Conservation (phyloP, 2,888 invertebrate genomes). For the Machimus rusticus region DNA sequence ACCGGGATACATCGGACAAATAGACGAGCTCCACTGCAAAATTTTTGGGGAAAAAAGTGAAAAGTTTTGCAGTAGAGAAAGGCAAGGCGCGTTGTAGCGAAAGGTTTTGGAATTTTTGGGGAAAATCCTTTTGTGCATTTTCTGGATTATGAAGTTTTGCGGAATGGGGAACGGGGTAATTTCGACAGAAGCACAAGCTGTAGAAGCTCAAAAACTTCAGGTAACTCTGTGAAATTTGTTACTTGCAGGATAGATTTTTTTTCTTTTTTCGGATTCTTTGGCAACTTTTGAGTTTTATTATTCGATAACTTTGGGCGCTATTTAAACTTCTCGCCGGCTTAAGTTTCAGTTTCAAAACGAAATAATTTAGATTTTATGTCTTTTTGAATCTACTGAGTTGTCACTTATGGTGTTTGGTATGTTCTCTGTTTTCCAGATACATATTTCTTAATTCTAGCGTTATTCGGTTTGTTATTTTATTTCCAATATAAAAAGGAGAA, state of each 20-base stretch:
- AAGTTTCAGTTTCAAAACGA: not conserved
- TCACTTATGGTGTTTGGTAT: not conserved
- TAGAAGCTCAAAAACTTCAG: not conserved
- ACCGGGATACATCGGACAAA: not conserved
- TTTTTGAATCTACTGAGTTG: not conserved
- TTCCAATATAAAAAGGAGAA: no score
- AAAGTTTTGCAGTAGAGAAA: constrained; percentile 6
- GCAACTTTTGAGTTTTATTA: not conserved
- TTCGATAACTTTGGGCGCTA: not conserved
- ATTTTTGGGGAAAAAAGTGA: constrained; percentile 5
- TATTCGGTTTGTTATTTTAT: no score
- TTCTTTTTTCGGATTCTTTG: not conserved
- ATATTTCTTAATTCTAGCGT: not conserved
- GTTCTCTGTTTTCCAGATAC: not conserved
- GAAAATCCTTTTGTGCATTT: constrained; percentile 5
- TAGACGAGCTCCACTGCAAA: not conserved
- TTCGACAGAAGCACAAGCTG: not conserved
- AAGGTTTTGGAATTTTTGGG: constrained; percentile 39
- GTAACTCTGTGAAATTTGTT: not conserved
- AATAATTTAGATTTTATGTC: not conserved
- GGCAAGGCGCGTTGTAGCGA: constrained; percentile 38
- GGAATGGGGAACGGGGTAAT: not conserved
- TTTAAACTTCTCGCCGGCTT: not conserved
- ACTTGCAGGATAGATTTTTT: not conserved
- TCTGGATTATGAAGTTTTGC: not conserved